A percentile compares a stretch with the other conserved stretches of the same genome.
These are phyloP conservation scores for Orthonychiurus folsomi DNA, from an alignment of 2,888 invertebrate species.

Conservation along the genomic window DNA sequence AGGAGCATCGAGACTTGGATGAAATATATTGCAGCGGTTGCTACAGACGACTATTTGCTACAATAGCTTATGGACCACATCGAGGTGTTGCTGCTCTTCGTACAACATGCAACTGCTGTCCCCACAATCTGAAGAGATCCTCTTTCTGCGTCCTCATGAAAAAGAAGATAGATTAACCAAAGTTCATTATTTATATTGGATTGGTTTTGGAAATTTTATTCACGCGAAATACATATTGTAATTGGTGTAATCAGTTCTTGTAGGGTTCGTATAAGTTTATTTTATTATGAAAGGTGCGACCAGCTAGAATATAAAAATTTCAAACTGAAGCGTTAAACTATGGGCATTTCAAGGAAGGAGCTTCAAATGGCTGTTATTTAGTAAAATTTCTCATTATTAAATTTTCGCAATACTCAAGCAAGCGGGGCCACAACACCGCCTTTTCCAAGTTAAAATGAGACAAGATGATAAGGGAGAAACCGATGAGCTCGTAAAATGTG, in stretches of 20 bases:
- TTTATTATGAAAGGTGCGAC: too few relatives aligned
- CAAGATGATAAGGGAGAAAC: background rate
- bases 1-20: slow-evolving; percentile 10
- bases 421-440: background rate
- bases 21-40: slow-evolving; percentile 10
- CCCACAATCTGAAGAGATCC: background rate
- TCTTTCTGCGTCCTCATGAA: background rate
- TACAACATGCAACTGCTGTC: background rate
- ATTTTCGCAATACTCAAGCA: background rate
- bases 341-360: too few relatives aligned
- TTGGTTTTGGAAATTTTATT: too few relatives aligned
- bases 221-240: too few relatives aligned
- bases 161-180: background rate
- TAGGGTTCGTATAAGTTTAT: too few relatives aligned
- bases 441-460: background rate
- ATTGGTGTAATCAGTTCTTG: too few relatives aligned
- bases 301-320: too few relatives aligned
- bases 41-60: background rate
- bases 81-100: background rate
- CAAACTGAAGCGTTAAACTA: too few relatives aligned
- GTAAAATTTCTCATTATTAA: too few relatives aligned
- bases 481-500: background rate
- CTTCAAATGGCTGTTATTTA: too few relatives aligned
- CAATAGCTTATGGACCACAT: background rate
- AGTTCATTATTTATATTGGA: too few relatives aligned